Conservation (phyloP, 2,113 vertebrate genomes). For the Prietella phreatophila region DNA sequence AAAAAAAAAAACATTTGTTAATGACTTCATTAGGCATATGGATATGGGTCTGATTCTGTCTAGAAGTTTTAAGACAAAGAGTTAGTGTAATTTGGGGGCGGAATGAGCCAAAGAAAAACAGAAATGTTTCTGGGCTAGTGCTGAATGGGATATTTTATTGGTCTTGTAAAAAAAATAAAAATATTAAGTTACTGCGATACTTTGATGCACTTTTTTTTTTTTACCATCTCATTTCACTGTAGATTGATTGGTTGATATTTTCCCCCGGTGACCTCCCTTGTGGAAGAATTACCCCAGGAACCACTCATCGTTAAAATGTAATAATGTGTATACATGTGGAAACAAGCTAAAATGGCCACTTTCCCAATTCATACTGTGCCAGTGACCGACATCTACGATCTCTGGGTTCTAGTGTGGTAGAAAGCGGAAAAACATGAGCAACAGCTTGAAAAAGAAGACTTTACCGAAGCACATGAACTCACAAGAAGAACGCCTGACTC, state of each 20-base stretch:
- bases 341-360: neutral
- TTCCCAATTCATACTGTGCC: neutral
- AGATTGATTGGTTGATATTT: conserved; percentile 35
- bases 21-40: conserved; percentile 35
- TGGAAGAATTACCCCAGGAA: conserved; percentile 2
- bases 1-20: conserved; percentile 30
- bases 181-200: neutral
- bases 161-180: conserved; percentile 38
- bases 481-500: neutral
- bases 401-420: neutral
- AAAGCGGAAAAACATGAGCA: neutral
- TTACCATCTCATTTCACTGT: conserved; percentile 3
- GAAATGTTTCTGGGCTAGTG: conserved; percentile 13
- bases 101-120: conserved; percentile 30
- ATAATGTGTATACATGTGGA: neutral
- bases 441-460: neutral
- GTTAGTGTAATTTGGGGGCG: neutral
- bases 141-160: conserved; percentile 25
- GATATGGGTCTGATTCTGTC: conserved; percentile 26
- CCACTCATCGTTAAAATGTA: neutral
- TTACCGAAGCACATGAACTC: neutral
- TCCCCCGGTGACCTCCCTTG: neutral
- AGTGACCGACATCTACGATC: neutral
- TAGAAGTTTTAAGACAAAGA: neutral
- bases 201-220: conserved; percentile 20